These are phyloP conservation scores for Sebastes aleutianus DNA, from an alignment of 2,797 vertebrate species.

Conservation along the genomic window DNA sequence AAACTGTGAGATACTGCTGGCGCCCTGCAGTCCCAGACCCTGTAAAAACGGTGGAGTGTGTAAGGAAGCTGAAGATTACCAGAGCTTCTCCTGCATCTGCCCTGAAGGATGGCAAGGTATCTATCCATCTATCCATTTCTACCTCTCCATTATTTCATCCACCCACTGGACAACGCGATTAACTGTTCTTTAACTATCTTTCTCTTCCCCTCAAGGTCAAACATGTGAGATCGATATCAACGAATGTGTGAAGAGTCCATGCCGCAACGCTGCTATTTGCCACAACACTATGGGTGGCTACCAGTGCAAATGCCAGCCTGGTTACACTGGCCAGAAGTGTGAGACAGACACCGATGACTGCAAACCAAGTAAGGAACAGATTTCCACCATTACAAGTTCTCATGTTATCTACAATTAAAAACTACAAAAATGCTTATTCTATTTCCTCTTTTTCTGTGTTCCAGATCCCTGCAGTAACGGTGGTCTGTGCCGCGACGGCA, in stretches of 20 bases:
- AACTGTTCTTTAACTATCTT: neutral
- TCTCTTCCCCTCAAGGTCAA: slow-evolving; percentile 81
- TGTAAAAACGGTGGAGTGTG: slow-evolving; percentile 93
- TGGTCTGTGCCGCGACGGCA: slow-evolving; percentile 87
- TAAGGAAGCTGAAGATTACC: slow-evolving; percentile 90
- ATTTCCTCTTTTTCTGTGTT: slow-evolving; percentile 6
- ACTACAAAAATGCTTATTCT: neutral
- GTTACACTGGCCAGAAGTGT: slow-evolving; percentile 90
- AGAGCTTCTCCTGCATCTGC: slow-evolving; percentile 95
- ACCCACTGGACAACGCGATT: neutral
- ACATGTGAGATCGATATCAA: slow-evolving; percentile 94
- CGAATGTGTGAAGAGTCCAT: slow-evolving; percentile 93
- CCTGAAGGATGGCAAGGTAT: slow-evolving; percentile 96
- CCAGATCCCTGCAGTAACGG: slow-evolving; percentile 95
- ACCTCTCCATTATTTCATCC: neutral
- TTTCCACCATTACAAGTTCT: neutral
- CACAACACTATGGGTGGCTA: slow-evolving; percentile 89
- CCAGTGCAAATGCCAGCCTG: slow-evolving; percentile 88
- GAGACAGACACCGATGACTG: slow-evolving; percentile 90
- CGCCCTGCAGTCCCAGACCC: slow-evolving; percentile 88
- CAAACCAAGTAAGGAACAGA: slow-evolving; percentile 86
- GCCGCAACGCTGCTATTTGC: slow-evolving; percentile 88
- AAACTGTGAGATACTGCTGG: slow-evolving; percentile 91
- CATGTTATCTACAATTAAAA: neutral
- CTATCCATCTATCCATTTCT: neutral